These are phyloP conservation scores for Empis stercorea DNA, from an alignment of 2,888 invertebrate species.

Conservation along the genomic window DNA sequence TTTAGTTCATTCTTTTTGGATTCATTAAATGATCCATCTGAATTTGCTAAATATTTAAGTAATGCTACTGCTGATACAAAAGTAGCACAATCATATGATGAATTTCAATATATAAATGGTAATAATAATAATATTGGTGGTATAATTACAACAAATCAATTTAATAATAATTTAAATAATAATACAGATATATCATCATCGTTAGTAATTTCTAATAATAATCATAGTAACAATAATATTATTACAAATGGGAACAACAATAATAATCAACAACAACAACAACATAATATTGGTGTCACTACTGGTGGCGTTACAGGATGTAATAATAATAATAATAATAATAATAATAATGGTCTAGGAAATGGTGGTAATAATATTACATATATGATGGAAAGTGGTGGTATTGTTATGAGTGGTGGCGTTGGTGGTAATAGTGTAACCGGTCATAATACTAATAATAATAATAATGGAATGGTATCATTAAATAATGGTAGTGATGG, in stretches of 20 bases:
- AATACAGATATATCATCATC: no score
- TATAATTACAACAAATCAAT: no score
- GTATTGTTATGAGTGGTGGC: constrained; percentile 8
- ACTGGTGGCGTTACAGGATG: background rate
- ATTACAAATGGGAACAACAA: background rate
- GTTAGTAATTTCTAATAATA: background rate
- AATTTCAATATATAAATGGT: background rate
- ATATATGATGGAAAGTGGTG: background rate
- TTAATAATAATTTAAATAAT: no score
- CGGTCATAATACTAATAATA: constrained; percentile 14
- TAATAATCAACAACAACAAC: background rate
- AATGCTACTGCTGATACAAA: constrained; percentile 25
- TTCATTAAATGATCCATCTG: constrained; percentile 35
- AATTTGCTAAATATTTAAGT: constrained; percentile 35
- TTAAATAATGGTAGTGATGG: background rate
- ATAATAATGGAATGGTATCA: constrained; percentile 5
- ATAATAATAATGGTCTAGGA: background rate
- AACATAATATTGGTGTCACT: background rate
- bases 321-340: background rate
- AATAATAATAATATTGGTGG: background rate
- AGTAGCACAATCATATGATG: background rate
- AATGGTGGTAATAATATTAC: background rate
- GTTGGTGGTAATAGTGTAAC: constrained; percentile 11
- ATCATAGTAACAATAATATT: background rate
- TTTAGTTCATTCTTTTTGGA: constrained; percentile 36